Base-by-base conservation (phyloP, 1,140 invertebrate genomes). In the Drosophila ficusphila region DNA sequence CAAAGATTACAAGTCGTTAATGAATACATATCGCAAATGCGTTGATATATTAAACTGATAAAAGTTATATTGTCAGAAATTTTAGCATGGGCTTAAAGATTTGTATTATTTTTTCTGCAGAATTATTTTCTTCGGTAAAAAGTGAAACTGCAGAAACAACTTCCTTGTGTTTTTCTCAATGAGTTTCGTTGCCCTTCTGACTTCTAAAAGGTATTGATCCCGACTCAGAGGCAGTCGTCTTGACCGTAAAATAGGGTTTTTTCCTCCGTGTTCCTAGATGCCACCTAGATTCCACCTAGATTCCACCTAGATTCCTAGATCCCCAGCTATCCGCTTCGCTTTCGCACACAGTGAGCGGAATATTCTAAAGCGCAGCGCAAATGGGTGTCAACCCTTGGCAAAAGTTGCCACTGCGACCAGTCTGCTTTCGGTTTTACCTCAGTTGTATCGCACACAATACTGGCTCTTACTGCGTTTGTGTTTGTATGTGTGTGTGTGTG, bases 321-420 rank as follows among this genome's bases (percentile, higher is more conserved):
- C 21, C 41, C 18, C n/a, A 38, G 33, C 46, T 64, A 56, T 68
- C 38, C 41, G 71, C 73, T 85, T 72, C 71, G 57, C 65, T 67
- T 76, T 60, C 72, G 61, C 44, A 46, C 49, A 14, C 79, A 49
- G 69, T 51, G 6, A 67, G 47, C 44, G 64, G 48, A 79, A 76
- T 64, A 81, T 86, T 69, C 61, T 58, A 72, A 57, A 81, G 64
- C 61, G 48, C 38, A 27, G 42, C 53, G 64, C 52, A 61, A 89
- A 72, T 89, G 74, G 54, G 74, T 90, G 76, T 76, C 88, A 76
- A 90, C 86, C 74, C 70, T 79, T 42, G 41, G 29, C 38, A 56
- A 65, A 85, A 67, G 67, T 85, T 68, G 57, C 16, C 33, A 61
- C 64, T 72, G 51, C 44, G 76, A 71, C 46, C 41, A 42, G 46